phyloP scores from a whole-genome alignment of 2,888 invertebrate genomes.

The Caenorhabditis doughertyi region DNA sequence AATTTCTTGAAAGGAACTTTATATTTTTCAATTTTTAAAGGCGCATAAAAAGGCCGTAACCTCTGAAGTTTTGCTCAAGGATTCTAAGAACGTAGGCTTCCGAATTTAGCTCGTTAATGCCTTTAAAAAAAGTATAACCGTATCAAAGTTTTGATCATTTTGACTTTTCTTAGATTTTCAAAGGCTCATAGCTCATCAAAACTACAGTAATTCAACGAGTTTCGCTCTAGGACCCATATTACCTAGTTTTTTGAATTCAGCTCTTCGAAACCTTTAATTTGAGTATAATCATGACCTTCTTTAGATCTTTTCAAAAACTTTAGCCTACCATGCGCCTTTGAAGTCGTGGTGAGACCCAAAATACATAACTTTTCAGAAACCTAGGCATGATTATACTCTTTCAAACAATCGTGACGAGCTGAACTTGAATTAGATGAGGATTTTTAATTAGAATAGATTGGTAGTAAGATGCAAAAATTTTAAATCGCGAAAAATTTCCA shows the following conservation, averaged over 20 bases:
- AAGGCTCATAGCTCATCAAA: no score
- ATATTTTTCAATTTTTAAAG: no score
- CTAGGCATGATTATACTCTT: neutral
- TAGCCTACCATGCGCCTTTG: no score
- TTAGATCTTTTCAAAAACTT: neutral
- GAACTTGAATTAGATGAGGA: neutral
- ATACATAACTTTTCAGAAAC: no score
- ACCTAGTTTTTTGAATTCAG: neutral
- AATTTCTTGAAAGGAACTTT: no score
- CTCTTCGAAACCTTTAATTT: constrained; percentile 1
- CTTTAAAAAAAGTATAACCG: neutral
- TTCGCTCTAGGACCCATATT: neutral
- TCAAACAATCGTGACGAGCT: neutral
- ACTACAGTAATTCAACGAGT: neutral
- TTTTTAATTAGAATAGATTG: no score
- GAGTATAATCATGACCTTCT: constrained; percentile 15
- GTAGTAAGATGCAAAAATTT: no score
- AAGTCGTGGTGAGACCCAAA: no score
- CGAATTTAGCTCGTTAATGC: neutral
- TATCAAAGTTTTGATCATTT: neutral
- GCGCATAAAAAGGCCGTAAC: no score
- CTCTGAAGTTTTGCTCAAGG: no score
- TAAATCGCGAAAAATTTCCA: neutral
- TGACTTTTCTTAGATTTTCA: no score
- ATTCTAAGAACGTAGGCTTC: no score